phyloP scores from a whole-genome alignment of 2,113 vertebrate genomes.

The Tyto alba region DNA sequence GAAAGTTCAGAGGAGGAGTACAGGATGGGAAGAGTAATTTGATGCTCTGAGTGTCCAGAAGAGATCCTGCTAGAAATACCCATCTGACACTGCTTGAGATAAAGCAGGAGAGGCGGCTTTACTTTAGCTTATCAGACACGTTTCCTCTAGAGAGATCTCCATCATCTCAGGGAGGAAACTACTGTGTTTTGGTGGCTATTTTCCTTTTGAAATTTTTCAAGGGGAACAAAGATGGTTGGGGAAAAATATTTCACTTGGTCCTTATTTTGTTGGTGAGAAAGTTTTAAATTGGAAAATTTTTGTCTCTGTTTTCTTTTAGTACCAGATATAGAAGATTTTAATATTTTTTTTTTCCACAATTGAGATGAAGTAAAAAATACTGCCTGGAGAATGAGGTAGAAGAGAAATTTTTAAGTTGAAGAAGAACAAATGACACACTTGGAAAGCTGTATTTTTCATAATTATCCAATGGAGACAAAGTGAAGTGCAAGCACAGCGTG shows the following conservation, averaged over 20 bases:
- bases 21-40: not conserved
- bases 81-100: constrained; percentile 55
- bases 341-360: not conserved
- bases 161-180: constrained; percentile 18
- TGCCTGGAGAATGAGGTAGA: not conserved
- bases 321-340: not conserved
- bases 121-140: constrained; percentile 42
- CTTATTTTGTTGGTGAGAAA: not conserved
- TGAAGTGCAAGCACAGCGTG: not conserved
- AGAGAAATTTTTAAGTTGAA: not conserved
- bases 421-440: not conserved
- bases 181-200: constrained; percentile 1
- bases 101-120: constrained; percentile 34
- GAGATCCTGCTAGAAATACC: constrained; percentile 37
- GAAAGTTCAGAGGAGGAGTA: not conserved
- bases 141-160: constrained; percentile 61
- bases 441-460: constrained; percentile 41
- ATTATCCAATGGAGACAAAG: constrained; percentile 51
- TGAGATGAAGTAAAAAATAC: not conserved
- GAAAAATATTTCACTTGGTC: not conserved
- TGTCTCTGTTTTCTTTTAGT: not conserved
- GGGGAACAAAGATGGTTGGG: not conserved
- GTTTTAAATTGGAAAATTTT: not conserved
- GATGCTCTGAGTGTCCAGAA: constrained; percentile 37
- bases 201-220: not conserved